Base-by-base conservation (phyloP, 1,140 invertebrate genomes). In the Coptotermes formosanus region DNA sequence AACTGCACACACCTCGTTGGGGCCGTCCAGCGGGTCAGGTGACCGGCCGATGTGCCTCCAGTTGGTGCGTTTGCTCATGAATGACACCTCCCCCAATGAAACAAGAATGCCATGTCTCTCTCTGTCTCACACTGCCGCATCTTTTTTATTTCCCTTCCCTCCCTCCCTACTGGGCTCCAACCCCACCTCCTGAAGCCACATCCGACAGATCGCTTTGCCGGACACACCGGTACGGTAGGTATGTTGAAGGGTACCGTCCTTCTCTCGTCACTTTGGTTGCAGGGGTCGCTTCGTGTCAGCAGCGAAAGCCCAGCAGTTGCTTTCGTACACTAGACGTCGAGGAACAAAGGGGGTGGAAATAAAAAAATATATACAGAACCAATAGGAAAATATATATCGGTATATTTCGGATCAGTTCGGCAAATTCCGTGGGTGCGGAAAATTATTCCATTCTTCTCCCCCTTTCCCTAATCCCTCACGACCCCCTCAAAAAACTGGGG, bases 1-100 rank as follows among this genome's bases (percentile, higher is more conserved):
- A 55, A 55, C 12, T 19, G 48, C 82, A 9, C 82, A 83, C 82
- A 83, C 82, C 82, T 83, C 16, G 82, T 14, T 82, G 82, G 82
- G 82, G 43, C 82, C 32, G 32, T 44, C 82, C 82, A 23, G 12
- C 43, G 1, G 82, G 82, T 83, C 82, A 83, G 82, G 82, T 83
- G 82, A 83, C 82, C 82, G 30, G 23, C 7, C 82, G 6, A 11
- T 25, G 82, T 43, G 6, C 32, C 82, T 52, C 43, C 82, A 8
- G 82, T 83, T 83, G 82, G 82, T 83, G 43, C 21, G 32, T 12
- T 30, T 2, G 25, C 25, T 83, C 82, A 38, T 83, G 12, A 21
- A 21, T 82, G 82, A 83, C 82, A 83, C 32, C 82, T 83, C 82
- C 82, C 82, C 82, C 32, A 23, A 38, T 38, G 12, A 4, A 4